A percentile compares a stretch with the other conserved stretches of the same genome.
These are phyloP conservation scores for Babyrousa celebensis DNA, from an alignment of 2,797 vertebrate species.

Conservation along the genomic window DNA sequence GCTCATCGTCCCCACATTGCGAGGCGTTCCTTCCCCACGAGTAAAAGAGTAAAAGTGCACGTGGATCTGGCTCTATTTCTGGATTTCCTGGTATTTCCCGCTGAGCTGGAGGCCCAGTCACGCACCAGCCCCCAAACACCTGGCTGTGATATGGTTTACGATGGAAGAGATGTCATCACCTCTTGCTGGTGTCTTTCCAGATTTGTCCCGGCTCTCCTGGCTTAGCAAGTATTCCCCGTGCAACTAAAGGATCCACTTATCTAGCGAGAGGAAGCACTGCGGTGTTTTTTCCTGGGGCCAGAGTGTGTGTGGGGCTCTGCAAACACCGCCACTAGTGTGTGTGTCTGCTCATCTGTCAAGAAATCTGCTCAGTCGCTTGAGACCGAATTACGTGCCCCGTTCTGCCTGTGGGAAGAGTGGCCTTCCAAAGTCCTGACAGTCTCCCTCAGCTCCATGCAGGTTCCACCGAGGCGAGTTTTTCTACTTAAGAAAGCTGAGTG, in stretches of 20 bases:
- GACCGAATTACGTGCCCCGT: not conserved
- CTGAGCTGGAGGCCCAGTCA: not conserved
- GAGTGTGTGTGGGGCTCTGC: not conserved
- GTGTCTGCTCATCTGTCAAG: not conserved
- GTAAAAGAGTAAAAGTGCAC: accelerated
- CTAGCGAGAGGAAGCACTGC: not conserved
- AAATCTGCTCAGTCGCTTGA: not conserved
- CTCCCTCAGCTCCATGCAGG: not conserved
- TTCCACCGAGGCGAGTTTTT: not conserved
- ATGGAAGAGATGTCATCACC: not conserved
- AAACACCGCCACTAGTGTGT: not conserved
- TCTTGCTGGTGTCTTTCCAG: not conserved
- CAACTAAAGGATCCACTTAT: not conserved
- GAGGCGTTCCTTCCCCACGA: not conserved
- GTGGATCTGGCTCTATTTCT: not conserved
- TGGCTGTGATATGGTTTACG: not conserved
- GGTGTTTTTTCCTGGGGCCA: not conserved
- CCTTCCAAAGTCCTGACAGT: not conserved
- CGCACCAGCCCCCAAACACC: not conserved
- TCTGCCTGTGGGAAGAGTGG: not conserved
- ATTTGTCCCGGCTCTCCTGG: not conserved
- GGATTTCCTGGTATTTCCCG: not conserved
- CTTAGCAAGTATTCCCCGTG: not conserved
- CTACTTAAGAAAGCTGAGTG: not conserved
- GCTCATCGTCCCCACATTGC: accelerated